Evolutionary conservation across 2,888 invertebrate species (phyloP).

Genomic region (Meliscaeva auricollis): DNA sequence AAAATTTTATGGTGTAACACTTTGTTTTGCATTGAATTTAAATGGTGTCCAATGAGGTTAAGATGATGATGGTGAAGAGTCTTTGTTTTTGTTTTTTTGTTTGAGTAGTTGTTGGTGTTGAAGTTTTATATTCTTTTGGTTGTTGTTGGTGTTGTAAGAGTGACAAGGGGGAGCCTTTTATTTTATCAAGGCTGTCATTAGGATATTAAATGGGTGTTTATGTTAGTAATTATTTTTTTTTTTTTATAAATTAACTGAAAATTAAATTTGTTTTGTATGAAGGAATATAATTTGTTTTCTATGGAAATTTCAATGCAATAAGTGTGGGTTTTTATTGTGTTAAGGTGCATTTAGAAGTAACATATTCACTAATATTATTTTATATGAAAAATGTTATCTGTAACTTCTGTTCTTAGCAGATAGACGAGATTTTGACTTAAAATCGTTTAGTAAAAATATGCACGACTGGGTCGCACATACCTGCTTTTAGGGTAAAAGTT

Average conservation of each 20-base stretch:
- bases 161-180: background rate
- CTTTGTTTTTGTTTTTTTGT: background rate
- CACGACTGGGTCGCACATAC: too few species aligned
- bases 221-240: constrained; percentile 7
- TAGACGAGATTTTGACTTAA: too few species aligned
- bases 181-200: constrained; percentile 13
- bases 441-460: too few species aligned
- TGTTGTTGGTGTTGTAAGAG: background rate
- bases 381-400: too few species aligned
- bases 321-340: too few species aligned
- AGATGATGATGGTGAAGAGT: constrained; percentile 28
- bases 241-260: constrained; percentile 24
- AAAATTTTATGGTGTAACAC: constrained; percentile 61
- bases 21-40: constrained; percentile 63
- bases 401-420: too few species aligned
- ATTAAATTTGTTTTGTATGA: constrained; percentile 3
- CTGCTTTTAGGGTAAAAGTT: too few species aligned
- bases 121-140: too few species aligned
- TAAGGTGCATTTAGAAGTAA: too few species aligned
- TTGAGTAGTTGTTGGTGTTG: background rate
- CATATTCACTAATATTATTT: too few species aligned
- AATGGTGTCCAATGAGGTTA: constrained; percentile 55
- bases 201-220: constrained; percentile 29
- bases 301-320: too few species aligned
- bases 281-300: background rate